Percentiles rank a stretch among this genome's conserved stretches.
Conservation (phyloP, 1,140 invertebrate species). For the Schlechtendalia chinensis region DNA sequence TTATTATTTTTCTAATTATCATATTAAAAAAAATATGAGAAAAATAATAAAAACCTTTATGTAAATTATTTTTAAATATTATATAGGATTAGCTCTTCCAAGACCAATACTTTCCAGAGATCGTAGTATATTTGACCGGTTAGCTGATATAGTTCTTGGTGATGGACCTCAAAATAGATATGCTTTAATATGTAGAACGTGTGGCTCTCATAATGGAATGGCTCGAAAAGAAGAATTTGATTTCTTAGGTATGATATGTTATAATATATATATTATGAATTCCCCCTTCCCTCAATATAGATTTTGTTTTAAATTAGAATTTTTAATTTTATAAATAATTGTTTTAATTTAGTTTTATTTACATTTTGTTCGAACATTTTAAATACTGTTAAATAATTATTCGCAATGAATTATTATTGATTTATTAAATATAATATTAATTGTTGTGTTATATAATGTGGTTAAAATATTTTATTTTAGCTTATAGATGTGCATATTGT, state of each 20-base stretch:
- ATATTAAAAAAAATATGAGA: too few species aligned
- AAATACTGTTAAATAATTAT: too few species aligned
- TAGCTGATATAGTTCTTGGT: slow-evolving; percentile 91
- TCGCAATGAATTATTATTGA: too few species aligned
- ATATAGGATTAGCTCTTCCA: slow-evolving; percentile 53
- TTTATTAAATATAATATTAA: too few species aligned
- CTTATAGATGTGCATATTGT: slow-evolving; percentile 88
- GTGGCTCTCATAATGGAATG: slow-evolving; percentile 95
- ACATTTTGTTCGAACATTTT: too few species aligned
- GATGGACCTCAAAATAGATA: slow-evolving; percentile 93
- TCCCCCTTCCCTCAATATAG: too few species aligned
- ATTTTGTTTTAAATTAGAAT: too few species aligned
- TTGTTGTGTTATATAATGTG: too few species aligned
- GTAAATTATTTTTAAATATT: neutral
- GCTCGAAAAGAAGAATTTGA: slow-evolving; percentile 94
- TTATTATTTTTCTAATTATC: neutral
- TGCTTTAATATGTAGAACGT: slow-evolving; percentile 89
- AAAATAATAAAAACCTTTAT: too few species aligned
- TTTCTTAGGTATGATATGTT: slow-evolving; percentile 68
- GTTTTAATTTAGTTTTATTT: too few species aligned
- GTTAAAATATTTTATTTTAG: slow-evolving; percentile 55
- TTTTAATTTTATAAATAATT: too few species aligned
- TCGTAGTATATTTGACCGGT: slow-evolving; percentile 73
- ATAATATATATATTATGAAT: neutral
- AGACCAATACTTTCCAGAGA: slow-evolving; percentile 64